Base-by-base conservation (phyloP, 92 coral and sea anemone genomes). In the Heliopora coerulea region DNA sequence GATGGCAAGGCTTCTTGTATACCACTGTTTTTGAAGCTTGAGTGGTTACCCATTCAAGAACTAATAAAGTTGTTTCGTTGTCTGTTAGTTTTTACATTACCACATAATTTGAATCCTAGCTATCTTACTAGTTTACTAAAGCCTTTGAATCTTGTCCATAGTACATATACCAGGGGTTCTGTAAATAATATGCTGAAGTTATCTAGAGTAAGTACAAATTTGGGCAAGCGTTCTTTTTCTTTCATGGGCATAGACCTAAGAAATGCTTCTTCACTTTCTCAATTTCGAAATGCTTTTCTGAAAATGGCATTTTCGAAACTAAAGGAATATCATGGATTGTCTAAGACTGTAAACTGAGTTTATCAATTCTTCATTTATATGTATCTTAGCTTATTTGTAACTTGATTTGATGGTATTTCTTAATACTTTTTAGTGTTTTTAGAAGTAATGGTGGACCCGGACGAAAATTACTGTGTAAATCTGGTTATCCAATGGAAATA, bases 41-140 rank as follows among this genome's bases (percentile, higher is more conserved):
- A 52, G 21, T 75, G 80, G 80, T 58, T 75, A 20, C 70, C 80
- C 25, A 75, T 75, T 23, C 24, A 56, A 8, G 79, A 73, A 27
- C 49, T 65, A 30, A 73, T 73, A 13, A 33, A 73, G 65, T 73
- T 17, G 18, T 56, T 73, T 35, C 62, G 59, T 48, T 40, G 72
- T 61, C 29, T 75, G 7, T 25, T 30, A 25, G 46, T 59, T 31
- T 75, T 27, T 40, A 74, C 42, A 59, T 41, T 24, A 17, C 65
- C 54, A 13, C 35, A 73, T 56, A 37, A 39, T 35, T 62, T 73
- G 33, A 62, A 65, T 21, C 65, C 79, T 32, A 33, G 19, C 40
- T 50, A 70, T 39, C 17, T 70, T 29, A 28, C 12, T 54, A 61
- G 54, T 58, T 54, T 68, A 32, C 19, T 49, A 33, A 44, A 33